Conservation (phyloP, 1,140 invertebrate genomes). For the Lycorma delicatula region DNA sequence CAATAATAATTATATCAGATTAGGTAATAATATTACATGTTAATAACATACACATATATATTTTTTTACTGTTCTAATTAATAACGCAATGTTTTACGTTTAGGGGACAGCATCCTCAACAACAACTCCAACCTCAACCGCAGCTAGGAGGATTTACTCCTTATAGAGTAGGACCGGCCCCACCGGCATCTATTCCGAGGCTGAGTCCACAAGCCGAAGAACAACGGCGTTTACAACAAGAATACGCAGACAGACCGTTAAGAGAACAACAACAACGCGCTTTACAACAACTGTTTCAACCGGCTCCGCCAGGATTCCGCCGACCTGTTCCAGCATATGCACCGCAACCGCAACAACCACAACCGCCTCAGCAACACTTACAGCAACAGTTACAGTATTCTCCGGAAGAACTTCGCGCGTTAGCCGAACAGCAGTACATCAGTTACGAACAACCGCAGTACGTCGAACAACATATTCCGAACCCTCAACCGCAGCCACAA, state of each 20-base stretch:
- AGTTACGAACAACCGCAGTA: neutral
- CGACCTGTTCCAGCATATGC: neutral
- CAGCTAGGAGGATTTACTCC: too few relatives aligned
- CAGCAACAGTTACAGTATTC: neutral
- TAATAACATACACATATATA: too few relatives aligned
- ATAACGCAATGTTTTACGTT: too few relatives aligned
- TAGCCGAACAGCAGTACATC: neutral
- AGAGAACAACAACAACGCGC: constrained; percentile 17
- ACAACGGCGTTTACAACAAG: constrained; percentile 10
- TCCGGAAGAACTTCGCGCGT: neutral
- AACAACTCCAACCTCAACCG: too few relatives aligned
- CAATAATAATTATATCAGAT: too few relatives aligned
- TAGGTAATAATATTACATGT: too few relatives aligned
- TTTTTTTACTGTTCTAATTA: too few relatives aligned
- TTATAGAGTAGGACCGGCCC: too few relatives aligned
- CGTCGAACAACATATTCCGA: neutral
- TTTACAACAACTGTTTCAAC: constrained; percentile 3
- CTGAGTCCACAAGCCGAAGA: constrained; percentile 10
- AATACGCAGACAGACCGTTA: constrained; percentile 8
- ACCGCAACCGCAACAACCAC: neutral
- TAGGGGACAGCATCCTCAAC: too few relatives aligned
- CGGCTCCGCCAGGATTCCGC: neutral
- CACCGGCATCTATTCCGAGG: too few relatives aligned
- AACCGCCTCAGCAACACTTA: neutral
- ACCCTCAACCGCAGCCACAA: neutral